These are phyloP conservation scores for Micrasema minimum DNA, from an alignment of 1,140 invertebrate species.

Conservation along the genomic window DNA sequence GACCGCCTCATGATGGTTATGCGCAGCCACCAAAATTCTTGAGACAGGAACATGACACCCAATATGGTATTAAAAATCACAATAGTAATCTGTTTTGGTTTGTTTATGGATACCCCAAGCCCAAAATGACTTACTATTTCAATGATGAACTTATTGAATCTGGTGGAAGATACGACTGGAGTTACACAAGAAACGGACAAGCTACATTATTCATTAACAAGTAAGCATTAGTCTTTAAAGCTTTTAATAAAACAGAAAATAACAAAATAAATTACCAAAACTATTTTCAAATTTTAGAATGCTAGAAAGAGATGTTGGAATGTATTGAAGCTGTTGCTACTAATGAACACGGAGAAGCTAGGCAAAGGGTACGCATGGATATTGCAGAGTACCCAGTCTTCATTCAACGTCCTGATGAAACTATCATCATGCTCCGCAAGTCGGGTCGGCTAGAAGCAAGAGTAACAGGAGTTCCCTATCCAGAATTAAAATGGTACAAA, in stretches of 20 bases:
- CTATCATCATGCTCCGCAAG: slow-evolving; percentile 78
- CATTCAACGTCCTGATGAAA: slow-evolving; percentile 85
- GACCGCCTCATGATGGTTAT: slow-evolving; percentile 84
- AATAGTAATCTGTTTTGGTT: slow-evolving; percentile 91
- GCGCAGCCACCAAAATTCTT: slow-evolving; percentile 85
- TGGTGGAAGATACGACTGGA: slow-evolving; percentile 83
- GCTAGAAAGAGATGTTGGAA: slow-evolving; percentile 90
- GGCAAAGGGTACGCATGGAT: slow-evolving; percentile 84
- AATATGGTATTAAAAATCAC: slow-evolving; percentile 90
- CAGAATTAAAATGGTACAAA: slow-evolving; percentile 97
- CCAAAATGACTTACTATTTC: slow-evolving; percentile 88
- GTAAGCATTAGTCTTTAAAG: slow-evolving; percentile 62
- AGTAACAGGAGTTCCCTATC: slow-evolving; percentile 89
- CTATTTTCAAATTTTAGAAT: slow-evolving; percentile 68
- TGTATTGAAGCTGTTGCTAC: slow-evolving; percentile 92
- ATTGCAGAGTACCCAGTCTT: slow-evolving; percentile 94
- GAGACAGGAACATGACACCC: slow-evolving; percentile 83
- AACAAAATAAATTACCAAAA: background rate
- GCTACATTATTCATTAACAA: slow-evolving; percentile 88
- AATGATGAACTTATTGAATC: slow-evolving; percentile 84
- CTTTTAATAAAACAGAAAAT: background rate
- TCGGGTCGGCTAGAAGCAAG: slow-evolving; percentile 84
- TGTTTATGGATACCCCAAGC: slow-evolving; percentile 93
- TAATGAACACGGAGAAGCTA: slow-evolving; percentile 91
- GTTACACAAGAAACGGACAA: slow-evolving; percentile 90